phyloP scores from a whole-genome alignment of 2,888 invertebrate genomes.

The Ichneumon xanthorius region DNA sequence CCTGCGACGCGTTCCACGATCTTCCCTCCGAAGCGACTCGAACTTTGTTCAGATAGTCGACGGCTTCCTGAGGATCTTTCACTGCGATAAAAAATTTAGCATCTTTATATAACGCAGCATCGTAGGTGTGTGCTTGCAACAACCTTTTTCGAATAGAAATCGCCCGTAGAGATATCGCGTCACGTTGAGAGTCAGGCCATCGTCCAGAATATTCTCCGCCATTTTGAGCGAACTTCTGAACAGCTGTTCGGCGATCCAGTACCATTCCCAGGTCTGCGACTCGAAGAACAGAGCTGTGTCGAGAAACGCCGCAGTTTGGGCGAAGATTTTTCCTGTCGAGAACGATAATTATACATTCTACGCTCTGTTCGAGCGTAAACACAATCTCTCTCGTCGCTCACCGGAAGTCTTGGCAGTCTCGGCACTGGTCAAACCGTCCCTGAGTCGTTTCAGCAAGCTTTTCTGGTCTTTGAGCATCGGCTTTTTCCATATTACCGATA shows the following conservation, averaged over 20 bases:
- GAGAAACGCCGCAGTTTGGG: conserved; percentile 64
- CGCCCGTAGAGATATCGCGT: conserved; percentile 77
- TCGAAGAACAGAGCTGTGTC: conserved; percentile 75
- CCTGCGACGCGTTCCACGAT: conserved; percentile 70
- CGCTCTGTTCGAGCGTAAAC: neutral
- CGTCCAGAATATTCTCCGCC: conserved; percentile 66
- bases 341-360: neutral
- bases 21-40: conserved; percentile 70
- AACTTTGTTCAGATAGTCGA: conserved; percentile 72
- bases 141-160: conserved; percentile 77
- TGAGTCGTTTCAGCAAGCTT: conserved; percentile 76
- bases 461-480: conserved; percentile 70
- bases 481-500: conserved; percentile 84
- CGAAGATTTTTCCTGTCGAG: conserved; percentile 29
- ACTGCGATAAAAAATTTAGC: conserved; percentile 31
- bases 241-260: conserved; percentile 78
- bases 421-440: conserved; percentile 81
- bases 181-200: conserved; percentile 67
- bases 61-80: conserved; percentile 67
- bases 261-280: conserved; percentile 75
- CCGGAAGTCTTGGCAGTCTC: conserved; percentile 84
- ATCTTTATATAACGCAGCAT: neutral
- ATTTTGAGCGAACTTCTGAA: conserved; percentile 71
- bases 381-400: conserved; percentile 66
- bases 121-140: conserved; percentile 43